phyloP scores from a whole-genome alignment of 2,113 vertebrate genomes.

The Romanogobio albipinnatus region DNA sequence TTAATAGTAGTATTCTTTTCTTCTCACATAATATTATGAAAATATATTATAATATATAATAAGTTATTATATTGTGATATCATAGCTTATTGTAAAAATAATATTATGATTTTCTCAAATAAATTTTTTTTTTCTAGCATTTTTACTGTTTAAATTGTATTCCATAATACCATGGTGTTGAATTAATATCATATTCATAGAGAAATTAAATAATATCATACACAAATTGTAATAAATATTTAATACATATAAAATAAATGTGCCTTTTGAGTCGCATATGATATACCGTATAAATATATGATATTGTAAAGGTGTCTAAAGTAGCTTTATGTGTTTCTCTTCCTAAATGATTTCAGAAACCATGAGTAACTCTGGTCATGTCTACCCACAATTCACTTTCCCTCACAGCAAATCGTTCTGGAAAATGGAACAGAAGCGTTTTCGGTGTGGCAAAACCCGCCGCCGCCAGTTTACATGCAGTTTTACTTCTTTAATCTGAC shows the following conservation, averaged over 20 bases:
- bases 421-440: constrained; percentile 87
- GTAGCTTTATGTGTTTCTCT: not conserved
- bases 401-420: constrained; percentile 81
- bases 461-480: constrained; percentile 90
- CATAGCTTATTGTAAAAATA: no score
- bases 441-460: constrained; percentile 86
- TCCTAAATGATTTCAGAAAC: not conserved
- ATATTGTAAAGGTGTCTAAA: no score
- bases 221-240: no score
- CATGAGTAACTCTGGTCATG: not conserved
- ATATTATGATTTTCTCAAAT: not conserved
- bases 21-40: not conserved
- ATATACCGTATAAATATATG: no score
- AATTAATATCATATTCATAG: not conserved
- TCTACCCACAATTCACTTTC: constrained; percentile 15
- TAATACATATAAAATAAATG: not conserved
- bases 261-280: not conserved
- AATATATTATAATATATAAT: no score
- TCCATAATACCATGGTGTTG: not conserved
- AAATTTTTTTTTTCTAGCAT: not conserved
- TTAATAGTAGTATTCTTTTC: not conserved
- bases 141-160: not conserved
- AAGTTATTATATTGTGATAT: no score
- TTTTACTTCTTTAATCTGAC: constrained; percentile 97
- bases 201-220: not conserved